Percentiles rank a stretch among this genome's conserved stretches.
Evolutionary conservation across 2,113 vertebrate species (phyloP).

Genomic region (Cheilinus undulatus): DNA sequence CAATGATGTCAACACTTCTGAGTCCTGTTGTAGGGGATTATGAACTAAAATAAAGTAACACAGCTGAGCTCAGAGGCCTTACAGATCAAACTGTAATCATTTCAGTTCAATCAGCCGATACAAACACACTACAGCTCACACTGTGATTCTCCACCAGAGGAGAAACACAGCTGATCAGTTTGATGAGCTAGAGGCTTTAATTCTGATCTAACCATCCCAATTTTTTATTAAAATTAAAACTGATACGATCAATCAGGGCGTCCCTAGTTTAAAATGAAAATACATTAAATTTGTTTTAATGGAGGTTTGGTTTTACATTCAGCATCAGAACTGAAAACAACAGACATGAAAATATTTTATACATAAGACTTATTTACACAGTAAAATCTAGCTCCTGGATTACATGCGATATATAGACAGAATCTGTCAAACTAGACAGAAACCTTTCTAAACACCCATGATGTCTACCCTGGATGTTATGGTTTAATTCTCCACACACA

Average conservation of each 20-base stretch:
- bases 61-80: not conserved
- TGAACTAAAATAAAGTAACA: not conserved
- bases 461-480: conserved; percentile 6
- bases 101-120: no score
- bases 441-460: not conserved
- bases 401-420: conserved; percentile 25
- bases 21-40: conserved; percentile 13
- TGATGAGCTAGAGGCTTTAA: no score
- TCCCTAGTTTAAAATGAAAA: no score
- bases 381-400: conserved; percentile 47
- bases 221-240: no score
- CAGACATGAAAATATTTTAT: conserved; percentile 36
- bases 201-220: no score
- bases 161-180: no score
- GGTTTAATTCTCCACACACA: conserved; percentile 16
- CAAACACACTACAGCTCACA: no score
- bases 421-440: conserved; percentile 22
- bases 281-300: no score
- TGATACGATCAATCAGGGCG: no score
- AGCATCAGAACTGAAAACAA: conserved; percentile 14
- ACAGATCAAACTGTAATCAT: no score
- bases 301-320: conserved; percentile 1
- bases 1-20: not conserved
- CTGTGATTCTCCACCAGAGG: no score
- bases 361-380: conserved; percentile 57